Percentiles rank a stretch among this genome's conserved stretches.
phyloP scores from a whole-genome alignment of 2,888 invertebrate species.

The Zygaena filipendulae region DNA sequence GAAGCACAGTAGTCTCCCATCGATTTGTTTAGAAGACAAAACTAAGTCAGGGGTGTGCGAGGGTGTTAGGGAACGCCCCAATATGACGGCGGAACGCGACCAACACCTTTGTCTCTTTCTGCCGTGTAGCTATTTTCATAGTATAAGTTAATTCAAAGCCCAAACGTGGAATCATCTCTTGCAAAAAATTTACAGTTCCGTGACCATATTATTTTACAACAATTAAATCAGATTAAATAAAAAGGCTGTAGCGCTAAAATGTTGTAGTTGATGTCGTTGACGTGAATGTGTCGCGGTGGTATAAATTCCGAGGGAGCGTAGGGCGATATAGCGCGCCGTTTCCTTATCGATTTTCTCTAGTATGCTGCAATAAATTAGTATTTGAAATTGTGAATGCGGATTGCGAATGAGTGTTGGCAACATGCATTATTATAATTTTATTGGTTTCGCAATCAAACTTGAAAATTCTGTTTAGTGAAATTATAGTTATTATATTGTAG shows the following conservation, averaged over 20 bases:
- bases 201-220: background rate
- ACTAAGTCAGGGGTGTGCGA: conserved; percentile 21
- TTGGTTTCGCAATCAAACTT: conserved; percentile 24
- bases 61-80: conserved; percentile 39
- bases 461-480: conserved; percentile 12
- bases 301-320: conserved; percentile 36
- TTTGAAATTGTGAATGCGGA: conserved; percentile 51
- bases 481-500: too few species aligned
- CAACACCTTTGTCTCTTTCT: conserved; percentile 42
- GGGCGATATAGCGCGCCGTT: conserved; percentile 50
- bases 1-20: too few species aligned
- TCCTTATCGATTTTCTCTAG: conserved; percentile 65
- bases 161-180: too few species aligned
- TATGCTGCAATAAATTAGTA: conserved; percentile 58
- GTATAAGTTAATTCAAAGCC: too few species aligned
- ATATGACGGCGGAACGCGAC: conserved; percentile 26
- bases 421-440: conserved; percentile 33
- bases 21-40: conserved; percentile 10
- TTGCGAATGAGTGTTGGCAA: conserved; percentile 38
- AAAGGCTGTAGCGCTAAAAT: background rate
- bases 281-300: conserved; percentile 36
- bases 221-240: background rate
- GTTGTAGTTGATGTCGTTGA: too few species aligned
- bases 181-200: too few species aligned
- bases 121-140: too few species aligned